Evolutionary conservation across 2,888 invertebrate genomes (phyloP), one percentile per base, ranked within the genome.

Genomic region (Thecocarcelia acutangulata): DNA sequence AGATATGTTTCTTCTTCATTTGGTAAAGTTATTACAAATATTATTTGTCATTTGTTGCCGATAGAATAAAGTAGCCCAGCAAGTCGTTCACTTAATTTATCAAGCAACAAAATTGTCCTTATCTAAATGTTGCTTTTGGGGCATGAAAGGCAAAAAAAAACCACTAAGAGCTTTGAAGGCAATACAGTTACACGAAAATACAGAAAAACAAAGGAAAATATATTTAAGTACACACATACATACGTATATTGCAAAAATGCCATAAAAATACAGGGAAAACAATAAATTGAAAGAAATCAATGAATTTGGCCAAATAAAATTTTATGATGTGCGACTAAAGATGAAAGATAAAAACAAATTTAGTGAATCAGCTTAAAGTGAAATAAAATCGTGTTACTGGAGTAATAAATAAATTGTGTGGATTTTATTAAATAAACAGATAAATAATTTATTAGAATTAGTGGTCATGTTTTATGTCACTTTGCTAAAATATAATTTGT

Each of bases 31-130:
- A 64, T 76, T 64, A 70, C n/a, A 64, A 64, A 48, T 56, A 63
- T 58, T 54, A 48, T 50, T 50, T 19, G 19, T 61, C 28, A 61
- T 73, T 54, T 73, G 19, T 40, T 63, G 54, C 58, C 66, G 63
- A 78, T 78, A 66, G 40, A 79, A 68, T 68, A 66, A 61, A 73
- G 13, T 15, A 72, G 70, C 28, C 63, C 44, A 64, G 24, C 63
- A 52, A 70, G 37, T 72, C 37, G n/a, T 46, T 56, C 33, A 42
- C 50, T 50, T 33, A 28, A 15, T 21, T 33, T 19, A 58, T 13
- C 12, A 59, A n/a, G 12, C 42, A 58, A 11, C 19, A 28, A 40
- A 66, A 48, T 50, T 50, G 15, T 15, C 28, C 48, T 50, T 58
- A 59, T 59, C 66, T 59, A 50, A 33, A 59, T 5, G 28, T 40